Evolutionary conservation across 2,113 vertebrate species (phyloP).

Genomic region (Tachysurus fulvidraco): DNA sequence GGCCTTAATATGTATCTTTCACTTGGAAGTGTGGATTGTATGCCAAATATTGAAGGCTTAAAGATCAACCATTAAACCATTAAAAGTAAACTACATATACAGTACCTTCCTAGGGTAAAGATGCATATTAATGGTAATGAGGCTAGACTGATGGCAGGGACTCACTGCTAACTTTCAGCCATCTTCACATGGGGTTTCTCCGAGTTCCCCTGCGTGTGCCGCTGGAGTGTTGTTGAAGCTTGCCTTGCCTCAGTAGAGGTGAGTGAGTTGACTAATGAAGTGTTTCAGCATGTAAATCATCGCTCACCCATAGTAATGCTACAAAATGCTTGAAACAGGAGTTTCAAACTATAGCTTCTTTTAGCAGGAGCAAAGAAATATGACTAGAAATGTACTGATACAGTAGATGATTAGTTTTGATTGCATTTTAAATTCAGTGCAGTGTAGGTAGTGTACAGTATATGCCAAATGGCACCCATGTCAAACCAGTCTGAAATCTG

Average conservation of each 20-base stretch:
- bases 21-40: not conserved
- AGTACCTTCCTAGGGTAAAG: not conserved
- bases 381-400: too few relatives aligned
- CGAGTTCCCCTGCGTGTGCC: not conserved
- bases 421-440: not conserved
- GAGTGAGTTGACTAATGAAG: not conserved
- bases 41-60: not conserved
- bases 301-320: not conserved
- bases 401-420: not conserved
- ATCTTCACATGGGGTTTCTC: not conserved
- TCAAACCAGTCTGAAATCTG: not conserved
- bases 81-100: not conserved
- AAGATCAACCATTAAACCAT: not conserved
- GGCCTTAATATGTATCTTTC: not conserved
- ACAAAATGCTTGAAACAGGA: not conserved
- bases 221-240: not conserved
- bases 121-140: not conserved
- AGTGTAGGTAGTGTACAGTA: not conserved
- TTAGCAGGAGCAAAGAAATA: not conserved
- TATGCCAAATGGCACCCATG: not conserved
- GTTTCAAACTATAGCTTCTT: not conserved
- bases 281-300: slow-evolving; percentile 1
- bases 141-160: not conserved
- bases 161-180: not conserved
- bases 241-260: not conserved